A percentile compares a stretch with the other conserved stretches of the same genome.
Conservation (phyloP, 1,140 invertebrate species). For the Drosophila serrata region DNA sequence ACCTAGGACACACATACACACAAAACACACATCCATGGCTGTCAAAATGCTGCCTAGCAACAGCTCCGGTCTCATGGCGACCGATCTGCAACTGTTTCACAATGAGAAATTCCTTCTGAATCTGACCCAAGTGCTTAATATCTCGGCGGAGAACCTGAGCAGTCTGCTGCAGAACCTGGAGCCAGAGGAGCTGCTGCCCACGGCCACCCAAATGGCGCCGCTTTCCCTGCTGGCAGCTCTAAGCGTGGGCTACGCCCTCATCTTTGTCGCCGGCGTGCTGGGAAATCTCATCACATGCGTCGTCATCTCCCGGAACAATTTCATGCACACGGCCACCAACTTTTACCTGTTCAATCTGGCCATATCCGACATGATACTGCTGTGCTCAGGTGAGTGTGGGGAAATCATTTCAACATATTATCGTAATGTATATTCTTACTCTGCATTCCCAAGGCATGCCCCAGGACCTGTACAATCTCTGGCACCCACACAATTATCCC, state of each 20-base stretch:
- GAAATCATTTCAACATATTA: not conserved
- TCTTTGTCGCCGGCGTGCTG: slow-evolving; percentile 92
- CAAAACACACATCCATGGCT: slow-evolving; percentile 36
- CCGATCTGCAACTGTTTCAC: slow-evolving; percentile 64
- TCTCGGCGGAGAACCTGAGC: slow-evolving; percentile 76
- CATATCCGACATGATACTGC: slow-evolving; percentile 93
- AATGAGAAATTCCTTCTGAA: slow-evolving; percentile 78
- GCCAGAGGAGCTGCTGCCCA: slow-evolving; percentile 46
- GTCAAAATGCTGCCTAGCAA: slow-evolving; percentile 64
- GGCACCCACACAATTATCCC: slow-evolving; percentile 91
- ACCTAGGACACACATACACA: slow-evolving; percentile 14
- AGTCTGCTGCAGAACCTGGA: slow-evolving; percentile 68
- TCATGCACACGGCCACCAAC: slow-evolving; percentile 94
- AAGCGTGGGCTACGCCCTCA: slow-evolving; percentile 90
- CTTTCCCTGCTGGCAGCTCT: slow-evolving; percentile 87
- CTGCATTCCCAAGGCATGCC: slow-evolving; percentile 87
- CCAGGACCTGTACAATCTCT: slow-evolving; percentile 92
- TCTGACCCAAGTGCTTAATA: slow-evolving; percentile 81
- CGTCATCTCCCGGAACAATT: slow-evolving; percentile 92
- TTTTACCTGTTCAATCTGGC: slow-evolving; percentile 95
- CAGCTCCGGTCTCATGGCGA: slow-evolving; percentile 31
- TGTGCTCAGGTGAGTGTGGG: slow-evolving; percentile 87
- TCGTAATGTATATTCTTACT: not conserved
- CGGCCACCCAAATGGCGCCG: slow-evolving; percentile 59
- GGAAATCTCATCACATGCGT: slow-evolving; percentile 95